Evolutionary conservation across 2,113 vertebrate species (phyloP), one percentile per base, ranked within the genome.

Genomic region (Anoplopoma fimbria): DNA sequence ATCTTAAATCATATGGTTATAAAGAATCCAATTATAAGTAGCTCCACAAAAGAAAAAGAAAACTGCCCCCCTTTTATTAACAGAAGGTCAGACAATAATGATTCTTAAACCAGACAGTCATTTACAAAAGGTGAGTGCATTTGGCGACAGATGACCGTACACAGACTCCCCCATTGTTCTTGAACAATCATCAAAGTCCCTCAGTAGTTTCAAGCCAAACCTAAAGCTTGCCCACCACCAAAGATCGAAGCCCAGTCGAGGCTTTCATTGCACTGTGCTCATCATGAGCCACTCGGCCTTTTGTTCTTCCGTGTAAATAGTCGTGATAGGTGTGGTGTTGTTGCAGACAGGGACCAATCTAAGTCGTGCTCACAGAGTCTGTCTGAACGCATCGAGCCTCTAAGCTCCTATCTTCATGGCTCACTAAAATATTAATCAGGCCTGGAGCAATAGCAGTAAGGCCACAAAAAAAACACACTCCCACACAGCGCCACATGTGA

Each of bases 381-480:
- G 74, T 77, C 81, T 69, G 45, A 77, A 57, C 42, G 31, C 70
- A 64, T 51, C 57, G 29, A 79, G 71, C 69, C 89, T 72, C 27
- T 79, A 62, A 90, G 84, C 81, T 58, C 67, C 82, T 62, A 57
- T 87, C 74, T 86, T 85, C 73, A 80, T 77, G 75, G 58, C 60
- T 79, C 70, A 51, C 84, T 92, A 57, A 92, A 94, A 90, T 90
- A 92, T 92, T 92, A 81, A 93, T 83, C 29, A 69, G 51, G 67
- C 63, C 74, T 8, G 53, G 34, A 77, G 83, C 81, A 79, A 82
- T 29, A 79, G 65, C 63, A 58, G 79, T 40, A 73, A 82, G 62
- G 69, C 75, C 67, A 79, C 29, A 51, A 49, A 49, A 40, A 40
- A 47, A 47, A 47, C 1, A n/a, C 49, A 53, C 23, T 10, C 49